Base-by-base conservation (phyloP, 2,113 vertebrate species). In the Ailurus styani region DNA sequence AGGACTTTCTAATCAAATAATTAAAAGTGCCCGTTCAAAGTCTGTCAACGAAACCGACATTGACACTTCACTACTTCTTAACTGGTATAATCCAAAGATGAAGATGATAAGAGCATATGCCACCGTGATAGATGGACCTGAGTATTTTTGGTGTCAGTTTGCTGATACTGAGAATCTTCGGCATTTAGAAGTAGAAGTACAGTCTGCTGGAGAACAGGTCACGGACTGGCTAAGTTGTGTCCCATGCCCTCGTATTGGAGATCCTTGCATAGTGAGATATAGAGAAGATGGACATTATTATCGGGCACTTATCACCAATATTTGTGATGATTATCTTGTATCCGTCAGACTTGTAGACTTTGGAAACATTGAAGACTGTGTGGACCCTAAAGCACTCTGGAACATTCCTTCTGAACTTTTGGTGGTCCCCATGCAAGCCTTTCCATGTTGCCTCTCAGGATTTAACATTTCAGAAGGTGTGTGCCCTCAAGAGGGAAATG, bases 81-180 rank as follows among this genome's bases (percentile, higher is more conserved):
- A 95, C 93, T 99, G 98, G 99, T 98, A 98, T 13, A 47, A 99
- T 66, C 98, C 98, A 60, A 97, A 96, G 31, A 90, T 98, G 47
- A 98, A 99, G 72, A 95, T 90, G 1, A 25, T 99, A 52, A 98
- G 99, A 82, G 98, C 98, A 27, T 99, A 99, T 50, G 94, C 99
- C 55, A 98, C 98, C 0, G 84, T 98, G 34, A 95, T 99, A 77
- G 98, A 98, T 40, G 98, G 99, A 25, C 99, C 99, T 72, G 99
- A 98, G 66, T 99, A 99, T 40, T 99, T 99, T 93, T 99, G 99
- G 99, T 99, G 99, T 98, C 99, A 99, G 75, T 91, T 97, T 96
- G 98, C 98, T 6, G 97, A 99, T 94, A 94, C 98, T 0, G 97
- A 99, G 75, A 97, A 98, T 1, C 98, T 99, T 31, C 98, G 98